Conservation (phyloP, 2,888 invertebrate species). For the Lamproptera curius region DNA sequence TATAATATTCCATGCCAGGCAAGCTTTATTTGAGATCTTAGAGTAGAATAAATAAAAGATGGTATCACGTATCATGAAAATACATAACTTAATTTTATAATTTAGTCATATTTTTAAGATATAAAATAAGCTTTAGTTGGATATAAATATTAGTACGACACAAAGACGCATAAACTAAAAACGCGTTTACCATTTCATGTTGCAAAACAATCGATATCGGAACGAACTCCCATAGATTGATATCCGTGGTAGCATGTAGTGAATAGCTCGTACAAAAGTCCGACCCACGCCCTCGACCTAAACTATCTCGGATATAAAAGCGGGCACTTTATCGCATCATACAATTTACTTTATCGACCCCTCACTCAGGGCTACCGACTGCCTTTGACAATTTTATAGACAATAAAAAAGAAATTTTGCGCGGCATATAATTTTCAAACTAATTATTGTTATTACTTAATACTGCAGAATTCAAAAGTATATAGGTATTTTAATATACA, state of each 20-base stretch:
- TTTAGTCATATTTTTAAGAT: no score
- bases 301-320: conserved; percentile 3
- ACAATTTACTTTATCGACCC: conserved; percentile 19
- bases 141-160: no score
- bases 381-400: not conserved
- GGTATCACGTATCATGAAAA: no score
- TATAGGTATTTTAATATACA: not conserved
- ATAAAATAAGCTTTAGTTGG: no score
- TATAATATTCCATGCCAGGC: no score
- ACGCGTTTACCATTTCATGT: no score
- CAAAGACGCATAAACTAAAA: no score
- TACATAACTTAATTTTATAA: no score
- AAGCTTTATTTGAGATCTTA: no score
- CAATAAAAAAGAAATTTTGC: not conserved
- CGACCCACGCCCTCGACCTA: conserved; percentile 2
- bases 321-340: conserved; percentile 7
- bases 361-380: conserved; percentile 1
- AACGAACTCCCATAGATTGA: conserved; percentile 6
- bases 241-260: not conserved
- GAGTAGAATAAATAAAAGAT: no score
- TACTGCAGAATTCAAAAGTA: not conserved
- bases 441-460: not conserved
- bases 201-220: not conserved
- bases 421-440: not conserved
- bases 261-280: not conserved